These are phyloP conservation scores for Ceyx cyanopectus DNA, from an alignment of 2,113 vertebrate genomes.

Conservation along the genomic window DNA sequence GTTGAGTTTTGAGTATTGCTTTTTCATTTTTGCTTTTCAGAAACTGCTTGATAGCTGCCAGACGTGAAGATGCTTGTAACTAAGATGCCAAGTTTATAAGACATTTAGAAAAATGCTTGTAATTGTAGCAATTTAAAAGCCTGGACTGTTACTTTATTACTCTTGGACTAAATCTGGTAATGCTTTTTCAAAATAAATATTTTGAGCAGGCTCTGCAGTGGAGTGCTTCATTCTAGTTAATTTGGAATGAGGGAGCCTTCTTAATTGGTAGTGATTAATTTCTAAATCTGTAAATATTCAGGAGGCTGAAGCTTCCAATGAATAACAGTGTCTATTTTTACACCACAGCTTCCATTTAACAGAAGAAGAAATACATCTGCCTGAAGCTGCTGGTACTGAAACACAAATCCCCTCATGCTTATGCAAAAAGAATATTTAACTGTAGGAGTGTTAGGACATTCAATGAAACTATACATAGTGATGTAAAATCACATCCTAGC, in stretches of 20 bases:
- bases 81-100: background rate
- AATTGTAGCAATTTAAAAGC: background rate
- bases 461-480: background rate
- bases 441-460: background rate
- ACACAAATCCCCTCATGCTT: background rate
- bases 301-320: slow-evolving; percentile 11
- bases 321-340: slow-evolving; percentile 66
- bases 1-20: background rate
- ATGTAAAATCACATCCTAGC: background rate
- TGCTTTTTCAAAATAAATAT: slow-evolving; percentile 17
- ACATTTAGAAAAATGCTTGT: background rate
- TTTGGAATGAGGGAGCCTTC: slow-evolving; percentile 21
- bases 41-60: background rate
- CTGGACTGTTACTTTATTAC: background rate
- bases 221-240: slow-evolving; percentile 16
- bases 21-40: background rate
- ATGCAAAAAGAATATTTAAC: background rate
- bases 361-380: slow-evolving; percentile 12
- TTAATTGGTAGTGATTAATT: slow-evolving; percentile 61
- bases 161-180: background rate
- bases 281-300: slow-evolving; percentile 60
- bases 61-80: background rate
- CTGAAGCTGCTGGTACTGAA: slow-evolving; percentile 15
- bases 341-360: background rate
- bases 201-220: background rate